Evolutionary conservation across 2,113 vertebrate genomes (phyloP), one percentile per base, ranked within the genome.

Genomic region (Talpa occidentalis): DNA sequence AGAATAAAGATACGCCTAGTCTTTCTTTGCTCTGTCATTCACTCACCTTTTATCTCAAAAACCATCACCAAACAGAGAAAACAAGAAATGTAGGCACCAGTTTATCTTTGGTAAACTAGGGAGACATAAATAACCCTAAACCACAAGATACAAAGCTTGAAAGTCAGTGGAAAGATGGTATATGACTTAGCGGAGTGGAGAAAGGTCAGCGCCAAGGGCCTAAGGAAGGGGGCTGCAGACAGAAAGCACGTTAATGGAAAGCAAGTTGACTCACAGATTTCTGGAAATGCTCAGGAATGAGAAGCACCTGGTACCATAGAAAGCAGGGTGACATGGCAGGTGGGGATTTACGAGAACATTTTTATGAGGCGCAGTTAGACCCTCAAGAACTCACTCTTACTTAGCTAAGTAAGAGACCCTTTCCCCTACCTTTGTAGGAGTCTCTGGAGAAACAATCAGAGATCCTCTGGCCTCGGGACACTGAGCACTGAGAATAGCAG

Each of bases 151-250:
- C 69, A 52, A 74, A 89, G 94, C 95, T 77, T 74, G 83, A 93
- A 96, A 96, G 52, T 83, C 21, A 74, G 42, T 26, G 70, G 81
- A 93, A 91, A 66, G 66, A 37, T 32, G 54, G 44, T 49, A 32
- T 54, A n/a, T 95, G 90, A 94, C 92, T 96, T 93, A 79, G 83
- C 44, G 62, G 60, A 69, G 26, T 26, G 62, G 56, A 35, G 74
- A 94, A 94, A 97, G 87, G 94, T 97, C 94, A 96, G 40, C 69
- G 70, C 76, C 64, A 93, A 97, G 92, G 77, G 76, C 64, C n/a
- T 66, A 24, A 28, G 52, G 24, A 83, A 73, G 22, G 28, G 44
- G 32, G 73, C 54, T 40, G 14, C 17, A 81, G 66, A 92, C 22
- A 56, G 81, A 52, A 93, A 52, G 16, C 49, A 52, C 17, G 14